Base-by-base conservation (phyloP, 2,797 vertebrate species). In the Adrianichthys oophorus region DNA sequence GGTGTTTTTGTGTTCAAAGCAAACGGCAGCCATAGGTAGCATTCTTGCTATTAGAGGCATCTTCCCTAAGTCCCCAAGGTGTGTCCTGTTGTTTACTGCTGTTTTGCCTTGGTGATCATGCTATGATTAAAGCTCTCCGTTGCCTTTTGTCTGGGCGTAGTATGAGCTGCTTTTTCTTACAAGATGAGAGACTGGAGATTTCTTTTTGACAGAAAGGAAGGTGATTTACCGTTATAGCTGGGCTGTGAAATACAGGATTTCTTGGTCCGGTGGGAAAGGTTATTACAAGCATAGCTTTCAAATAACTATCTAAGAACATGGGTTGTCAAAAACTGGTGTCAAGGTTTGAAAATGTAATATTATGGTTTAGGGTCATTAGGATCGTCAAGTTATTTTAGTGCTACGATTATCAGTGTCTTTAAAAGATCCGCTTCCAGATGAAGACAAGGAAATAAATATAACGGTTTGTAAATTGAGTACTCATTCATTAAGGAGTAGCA, bases 1-100 rank as follows among this genome's bases (percentile, higher is more conserved):
- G 81, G 85, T 84, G 74, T 80, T 70, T 83, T 68, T 45, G 45
- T 66, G 74, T 87, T 89, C 83, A 90, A 88, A 88, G 78, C 59
- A 51, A 4, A 15, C 54, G 62, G 45, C 72, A 69, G 73, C 82
- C 83, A 79, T 63, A 77, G 83, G 78, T 83, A 70, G 62, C 65
- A 55, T 74, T 37, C 73, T 66, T 68, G 78, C 64, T 69, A 70
- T 77, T 84, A 80, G 59, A 58, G 48, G 47, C 56, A 71, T 52
- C 59, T 59, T 75, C 78, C 68, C 59, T 57, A 49, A 68, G 68
- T 82, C 68, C 83, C 79, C 79, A 59, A 43, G 67, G 75, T 81
- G 59, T 65, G 72, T 85, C 83, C 76, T 61, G 41, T 68, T 80
- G 64, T 52, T 75, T 77, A 58, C 59, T 75, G 47, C 70, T 76